phyloP scores from a whole-genome alignment of 2,113 vertebrate species.

The Urocynchramus pylzowi region DNA sequence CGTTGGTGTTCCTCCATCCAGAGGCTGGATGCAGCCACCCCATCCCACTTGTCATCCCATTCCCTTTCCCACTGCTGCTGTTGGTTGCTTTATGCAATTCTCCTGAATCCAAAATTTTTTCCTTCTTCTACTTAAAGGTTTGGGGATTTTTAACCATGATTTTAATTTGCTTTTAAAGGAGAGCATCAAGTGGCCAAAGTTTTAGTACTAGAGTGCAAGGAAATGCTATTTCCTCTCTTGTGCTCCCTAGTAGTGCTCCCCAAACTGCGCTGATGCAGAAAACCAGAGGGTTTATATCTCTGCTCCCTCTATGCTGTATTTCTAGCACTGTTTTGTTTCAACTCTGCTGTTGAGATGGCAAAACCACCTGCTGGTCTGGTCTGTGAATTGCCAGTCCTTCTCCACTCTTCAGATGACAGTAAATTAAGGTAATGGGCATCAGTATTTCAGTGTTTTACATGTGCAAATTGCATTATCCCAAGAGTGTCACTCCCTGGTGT shows the following conservation, averaged over 20 bases:
- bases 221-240: background rate
- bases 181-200: background rate
- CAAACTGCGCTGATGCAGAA: background rate
- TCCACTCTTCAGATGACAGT: background rate
- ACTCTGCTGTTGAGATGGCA: background rate
- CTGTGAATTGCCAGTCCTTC: background rate
- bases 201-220: background rate
- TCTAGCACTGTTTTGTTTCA: background rate
- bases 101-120: background rate
- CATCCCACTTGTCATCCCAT: background rate
- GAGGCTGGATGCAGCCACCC: background rate
- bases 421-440: background rate
- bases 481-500: accelerated
- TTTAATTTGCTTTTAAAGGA: background rate
- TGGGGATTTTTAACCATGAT: background rate
- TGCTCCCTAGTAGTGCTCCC: background rate
- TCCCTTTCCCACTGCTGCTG: background rate
- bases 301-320: background rate
- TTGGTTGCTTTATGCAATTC: background rate
- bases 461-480: background rate
- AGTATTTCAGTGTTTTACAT: background rate
- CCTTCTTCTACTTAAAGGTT: background rate
- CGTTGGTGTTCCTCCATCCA: accelerated
- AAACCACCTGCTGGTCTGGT: background rate
- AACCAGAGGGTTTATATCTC: background rate